Conservation (phyloP, 2,113 vertebrate genomes). For the Elephas maximus region DNA sequence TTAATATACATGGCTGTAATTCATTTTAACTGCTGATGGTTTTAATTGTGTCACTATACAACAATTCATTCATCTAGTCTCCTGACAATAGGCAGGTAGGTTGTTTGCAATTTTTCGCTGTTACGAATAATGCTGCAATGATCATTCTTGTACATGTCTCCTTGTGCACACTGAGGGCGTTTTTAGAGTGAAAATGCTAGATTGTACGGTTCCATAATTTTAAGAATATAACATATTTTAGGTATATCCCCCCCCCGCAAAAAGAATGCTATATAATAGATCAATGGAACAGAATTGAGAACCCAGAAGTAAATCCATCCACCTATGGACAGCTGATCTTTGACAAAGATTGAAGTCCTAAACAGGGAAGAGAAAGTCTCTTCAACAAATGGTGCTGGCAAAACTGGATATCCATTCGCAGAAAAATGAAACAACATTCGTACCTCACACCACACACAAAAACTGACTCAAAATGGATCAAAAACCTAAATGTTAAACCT, state of each 20-base stretch:
- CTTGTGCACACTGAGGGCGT: background rate
- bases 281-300: too few relatives aligned
- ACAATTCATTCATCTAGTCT: background rate
- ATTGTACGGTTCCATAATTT: background rate
- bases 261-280: background rate
- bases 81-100: background rate
- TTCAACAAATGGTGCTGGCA: too few relatives aligned
- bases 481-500: too few relatives aligned
- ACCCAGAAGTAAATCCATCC: too few relatives aligned
- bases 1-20: background rate
- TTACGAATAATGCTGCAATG: background rate
- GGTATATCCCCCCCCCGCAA: background rate
- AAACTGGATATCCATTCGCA: too few relatives aligned
- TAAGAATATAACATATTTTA: slow-evolving; percentile 22
- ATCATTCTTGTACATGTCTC: background rate
- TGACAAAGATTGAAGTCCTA: too few relatives aligned
- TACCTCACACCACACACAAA: too few relatives aligned
- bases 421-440: too few relatives aligned
- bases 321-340: too few relatives aligned
- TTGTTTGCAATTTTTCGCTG: background rate
- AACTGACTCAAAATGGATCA: too few relatives aligned
- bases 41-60: background rate
- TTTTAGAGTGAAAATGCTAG: background rate
- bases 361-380: too few relatives aligned
- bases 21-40: background rate